A percentile compares a stretch with the other conserved stretches of the same genome.
These are phyloP conservation scores for Chinchilla lanigera DNA, from an alignment of 2,113 vertebrate genomes.

Conservation along the genomic window DNA sequence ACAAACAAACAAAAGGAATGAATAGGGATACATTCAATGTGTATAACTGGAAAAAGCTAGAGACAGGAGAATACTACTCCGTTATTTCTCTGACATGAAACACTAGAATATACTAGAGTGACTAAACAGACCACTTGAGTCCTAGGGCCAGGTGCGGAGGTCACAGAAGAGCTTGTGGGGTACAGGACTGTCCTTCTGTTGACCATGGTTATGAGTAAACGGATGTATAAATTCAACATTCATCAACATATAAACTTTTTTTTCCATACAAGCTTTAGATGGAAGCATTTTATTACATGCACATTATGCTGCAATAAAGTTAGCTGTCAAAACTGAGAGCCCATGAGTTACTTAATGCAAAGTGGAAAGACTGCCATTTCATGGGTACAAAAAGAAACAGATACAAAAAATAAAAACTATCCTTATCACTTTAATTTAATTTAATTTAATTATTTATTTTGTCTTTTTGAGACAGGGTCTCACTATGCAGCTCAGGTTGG, in stretches of 20 bases:
- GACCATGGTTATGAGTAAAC: not conserved
- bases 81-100: not conserved
- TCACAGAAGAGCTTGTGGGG: not conserved
- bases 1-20: not conserved
- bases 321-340: not conserved
- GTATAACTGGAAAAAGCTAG: not conserved
- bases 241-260: not conserved
- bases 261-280: not conserved
- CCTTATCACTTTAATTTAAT: too few species aligned
- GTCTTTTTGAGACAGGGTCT: too few species aligned
- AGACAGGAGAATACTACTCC: not conserved
- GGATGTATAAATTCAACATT: not conserved
- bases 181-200: not conserved
- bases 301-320: not conserved
- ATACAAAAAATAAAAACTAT: not conserved
- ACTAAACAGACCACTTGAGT: not conserved
- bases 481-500: too few species aligned
- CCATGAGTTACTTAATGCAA: not conserved
- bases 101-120: not conserved
- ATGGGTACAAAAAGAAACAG: not conserved
- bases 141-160: not conserved
- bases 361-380: not conserved
- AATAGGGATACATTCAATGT: too few species aligned
- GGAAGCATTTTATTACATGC: not conserved
- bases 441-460: too few species aligned